Conservation (phyloP, 2,888 invertebrate species). For the Apamea monoglypha region DNA sequence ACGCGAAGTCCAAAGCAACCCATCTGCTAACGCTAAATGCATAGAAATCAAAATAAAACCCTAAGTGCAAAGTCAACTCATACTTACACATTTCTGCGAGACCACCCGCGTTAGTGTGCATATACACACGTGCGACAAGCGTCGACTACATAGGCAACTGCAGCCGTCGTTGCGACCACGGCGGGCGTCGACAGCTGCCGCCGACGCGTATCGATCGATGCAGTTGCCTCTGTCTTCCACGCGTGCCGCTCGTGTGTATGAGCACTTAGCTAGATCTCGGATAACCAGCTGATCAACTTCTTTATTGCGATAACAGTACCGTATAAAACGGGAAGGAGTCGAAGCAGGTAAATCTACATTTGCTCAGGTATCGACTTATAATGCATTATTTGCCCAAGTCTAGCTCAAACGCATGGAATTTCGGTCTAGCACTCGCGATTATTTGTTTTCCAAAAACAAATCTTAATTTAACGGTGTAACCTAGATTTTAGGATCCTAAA, state of each 20-base stretch:
- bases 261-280: neutral
- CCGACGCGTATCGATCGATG: too few species aligned
- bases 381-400: conserved; percentile 19
- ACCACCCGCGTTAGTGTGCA: neutral
- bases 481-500: conserved; percentile 20
- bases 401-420: neutral
- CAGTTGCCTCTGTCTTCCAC: neutral
- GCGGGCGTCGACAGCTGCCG: too few species aligned
- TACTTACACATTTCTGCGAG: neutral
- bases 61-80: conserved; percentile 14
- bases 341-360: conserved; percentile 6
- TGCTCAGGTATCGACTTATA: neutral
- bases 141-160: too few species aligned
- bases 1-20: neutral
- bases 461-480: conserved; percentile 12
- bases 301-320: conserved; percentile 12
- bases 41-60: neutral
- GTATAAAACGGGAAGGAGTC: neutral
- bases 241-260: neutral
- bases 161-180: too few species aligned
- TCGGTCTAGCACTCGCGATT: neutral
- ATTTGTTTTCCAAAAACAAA: conserved; percentile 8
- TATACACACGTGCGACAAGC: too few species aligned
- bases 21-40: neutral
- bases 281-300: conserved; percentile 11